Evolutionary conservation across 2,113 vertebrate species (phyloP).

Genomic region (Hypocryptadius cinnamomeus): DNA sequence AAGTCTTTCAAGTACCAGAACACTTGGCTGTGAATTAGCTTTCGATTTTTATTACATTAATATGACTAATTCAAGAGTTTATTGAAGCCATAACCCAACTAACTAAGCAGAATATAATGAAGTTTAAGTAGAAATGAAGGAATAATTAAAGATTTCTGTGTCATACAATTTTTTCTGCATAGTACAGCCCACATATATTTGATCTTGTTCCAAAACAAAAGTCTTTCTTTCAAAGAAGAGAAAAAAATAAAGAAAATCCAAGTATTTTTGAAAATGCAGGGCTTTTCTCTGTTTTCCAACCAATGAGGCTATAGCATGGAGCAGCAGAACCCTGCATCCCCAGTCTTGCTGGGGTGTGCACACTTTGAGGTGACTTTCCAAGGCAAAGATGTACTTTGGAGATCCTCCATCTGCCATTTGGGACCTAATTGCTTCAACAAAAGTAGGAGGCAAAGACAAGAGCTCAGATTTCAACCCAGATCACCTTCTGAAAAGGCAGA

Average conservation of each 20-base stretch:
- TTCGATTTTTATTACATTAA: background rate
- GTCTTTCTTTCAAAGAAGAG: background rate
- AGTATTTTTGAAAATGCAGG: background rate
- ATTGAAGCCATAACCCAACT: background rate
- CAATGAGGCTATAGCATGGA: background rate
- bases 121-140: background rate
- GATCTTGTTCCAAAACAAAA: background rate
- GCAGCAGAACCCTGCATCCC: background rate
- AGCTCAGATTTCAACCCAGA: background rate
- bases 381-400: background rate
- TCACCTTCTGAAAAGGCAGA: background rate
- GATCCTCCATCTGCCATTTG: background rate
- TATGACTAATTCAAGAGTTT: slow-evolving; percentile 1
- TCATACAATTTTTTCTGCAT: background rate
- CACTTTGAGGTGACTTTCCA: background rate
- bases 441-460: background rate
- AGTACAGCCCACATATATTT: background rate
- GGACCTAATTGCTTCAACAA: background rate
- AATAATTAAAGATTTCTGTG: background rate
- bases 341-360: background rate
- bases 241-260: background rate
- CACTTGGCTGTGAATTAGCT: background rate
- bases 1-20: background rate
- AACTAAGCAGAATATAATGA: background rate
- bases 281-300: background rate